A percentile compares a stretch with the other conserved stretches of the same genome.
Conservation (phyloP, 2,113 vertebrate species). For the Eulacestoma nigropectus region DNA sequence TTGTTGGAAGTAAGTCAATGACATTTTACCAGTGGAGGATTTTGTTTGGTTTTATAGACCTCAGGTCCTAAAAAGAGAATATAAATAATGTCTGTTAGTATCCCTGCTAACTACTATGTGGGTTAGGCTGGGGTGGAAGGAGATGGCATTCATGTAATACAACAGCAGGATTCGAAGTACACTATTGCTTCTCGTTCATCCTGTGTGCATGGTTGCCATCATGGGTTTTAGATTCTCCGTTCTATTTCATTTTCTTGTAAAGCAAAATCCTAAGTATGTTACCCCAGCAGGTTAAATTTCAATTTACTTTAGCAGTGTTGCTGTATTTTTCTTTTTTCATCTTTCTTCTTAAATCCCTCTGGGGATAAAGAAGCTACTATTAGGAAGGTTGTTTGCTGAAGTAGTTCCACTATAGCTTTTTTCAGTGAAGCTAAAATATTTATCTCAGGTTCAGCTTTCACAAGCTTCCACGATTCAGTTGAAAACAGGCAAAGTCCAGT, state of each 20-base stretch:
- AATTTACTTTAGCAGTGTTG: not conserved
- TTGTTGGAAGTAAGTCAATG: constrained; percentile 7
- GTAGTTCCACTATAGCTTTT: not conserved
- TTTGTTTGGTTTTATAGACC: constrained; percentile 19
- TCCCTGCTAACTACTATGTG: not conserved
- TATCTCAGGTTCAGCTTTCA: not conserved
- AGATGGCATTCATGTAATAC: not conserved
- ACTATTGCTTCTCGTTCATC: not conserved
- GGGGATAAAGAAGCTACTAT: not conserved
- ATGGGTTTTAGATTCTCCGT: not conserved
- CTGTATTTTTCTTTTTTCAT: not conserved
- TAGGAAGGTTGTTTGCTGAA: not conserved
- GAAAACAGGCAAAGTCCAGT: not conserved
- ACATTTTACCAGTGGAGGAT: not conserved
- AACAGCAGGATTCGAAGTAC: not conserved
- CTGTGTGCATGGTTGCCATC: not conserved
- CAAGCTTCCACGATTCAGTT: not conserved
- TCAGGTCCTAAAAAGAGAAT: not conserved
- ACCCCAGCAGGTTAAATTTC: constrained; percentile 25
- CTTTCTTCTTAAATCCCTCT: not conserved
- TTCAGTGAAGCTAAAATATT: not conserved
- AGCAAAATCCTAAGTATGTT: not conserved
- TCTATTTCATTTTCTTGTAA: not conserved
- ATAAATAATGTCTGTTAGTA: not conserved
- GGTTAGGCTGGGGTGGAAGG: not conserved